phyloP scores from a whole-genome alignment of 1,140 invertebrate species.

The Saccostrea cuccullata region DNA sequence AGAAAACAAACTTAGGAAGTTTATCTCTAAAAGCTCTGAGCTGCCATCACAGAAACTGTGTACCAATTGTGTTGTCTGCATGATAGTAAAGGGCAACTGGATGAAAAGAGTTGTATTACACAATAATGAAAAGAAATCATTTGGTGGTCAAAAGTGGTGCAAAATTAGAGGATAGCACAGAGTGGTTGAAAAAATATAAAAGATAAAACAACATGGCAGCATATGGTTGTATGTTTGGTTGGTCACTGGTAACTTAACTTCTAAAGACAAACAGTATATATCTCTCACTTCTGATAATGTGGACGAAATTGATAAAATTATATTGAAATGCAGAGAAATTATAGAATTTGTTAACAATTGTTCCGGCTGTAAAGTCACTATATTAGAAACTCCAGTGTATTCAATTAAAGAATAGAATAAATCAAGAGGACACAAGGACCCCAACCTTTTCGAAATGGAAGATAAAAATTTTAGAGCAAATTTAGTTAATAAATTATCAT shows the following conservation, averaged over 20 bases:
- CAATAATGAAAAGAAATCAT: neutral
- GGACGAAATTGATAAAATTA: constrained; percentile 16
- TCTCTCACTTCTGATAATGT: neutral
- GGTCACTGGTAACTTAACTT: constrained; percentile 44
- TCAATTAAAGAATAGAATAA: neutral
- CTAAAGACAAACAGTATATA: constrained; percentile 15
- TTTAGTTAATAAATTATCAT: too few species aligned
- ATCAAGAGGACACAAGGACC: neutral
- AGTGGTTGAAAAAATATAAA: constrained; percentile 25
- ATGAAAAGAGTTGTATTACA: neutral
- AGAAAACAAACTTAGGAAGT: constrained; percentile 39
- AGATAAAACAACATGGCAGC: constrained; percentile 1
- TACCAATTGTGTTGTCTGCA: neutral
- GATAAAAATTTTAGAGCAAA: neutral
- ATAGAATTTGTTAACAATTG: neutral
- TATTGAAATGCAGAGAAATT: neutral
- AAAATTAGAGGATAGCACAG: constrained; percentile 2
- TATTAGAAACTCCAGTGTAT: neutral
- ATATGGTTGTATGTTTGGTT: constrained; percentile 49
- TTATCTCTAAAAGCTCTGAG: neutral
- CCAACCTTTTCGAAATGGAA: neutral
- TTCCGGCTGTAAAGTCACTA: constrained; percentile 1
- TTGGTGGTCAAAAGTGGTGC: constrained; percentile 33
- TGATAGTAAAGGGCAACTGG: constrained; percentile 28
- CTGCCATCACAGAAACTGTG: neutral